Conservation (phyloP, 2,888 invertebrate species). For the Thereva unica region DNA sequence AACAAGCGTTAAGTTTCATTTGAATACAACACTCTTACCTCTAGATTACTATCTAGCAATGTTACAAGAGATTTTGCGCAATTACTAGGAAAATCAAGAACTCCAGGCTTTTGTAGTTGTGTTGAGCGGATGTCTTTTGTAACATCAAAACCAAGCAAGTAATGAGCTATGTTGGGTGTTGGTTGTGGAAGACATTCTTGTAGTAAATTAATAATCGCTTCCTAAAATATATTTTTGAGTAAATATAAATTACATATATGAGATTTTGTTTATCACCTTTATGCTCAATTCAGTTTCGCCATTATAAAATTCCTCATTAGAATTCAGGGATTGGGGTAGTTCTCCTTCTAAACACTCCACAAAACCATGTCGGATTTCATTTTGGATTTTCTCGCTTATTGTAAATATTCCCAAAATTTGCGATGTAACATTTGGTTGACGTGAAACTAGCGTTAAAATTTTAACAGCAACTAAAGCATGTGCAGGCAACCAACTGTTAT, state of each 20-base stretch:
- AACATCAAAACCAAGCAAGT: slow-evolving; percentile 84
- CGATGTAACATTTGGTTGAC: slow-evolving; percentile 67
- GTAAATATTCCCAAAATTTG: slow-evolving; percentile 76
- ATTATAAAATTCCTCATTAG: slow-evolving; percentile 79
- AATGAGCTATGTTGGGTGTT: slow-evolving; percentile 85
- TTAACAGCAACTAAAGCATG: slow-evolving; percentile 72
- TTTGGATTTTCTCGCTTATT: slow-evolving; percentile 63
- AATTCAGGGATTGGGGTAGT: slow-evolving; percentile 45
- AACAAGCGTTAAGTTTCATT: not conserved
- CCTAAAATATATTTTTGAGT: slow-evolving; percentile 62
- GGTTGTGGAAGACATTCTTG: slow-evolving; percentile 77
- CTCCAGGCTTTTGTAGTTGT: slow-evolving; percentile 78
- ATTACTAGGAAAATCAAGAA: slow-evolving; percentile 72
- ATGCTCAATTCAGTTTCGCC: slow-evolving; percentile 55
- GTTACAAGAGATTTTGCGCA: slow-evolving; percentile 78
- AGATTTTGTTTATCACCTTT: slow-evolving; percentile 43
- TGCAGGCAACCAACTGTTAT: slow-evolving; percentile 68
- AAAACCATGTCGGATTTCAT: slow-evolving; percentile 76
- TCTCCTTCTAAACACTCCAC: slow-evolving; percentile 81
- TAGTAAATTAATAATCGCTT: slow-evolving; percentile 73
- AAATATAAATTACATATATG: not conserved
- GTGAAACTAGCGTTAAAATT: slow-evolving; percentile 70
- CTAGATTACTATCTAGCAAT: slow-evolving; percentile 69
- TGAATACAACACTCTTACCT: slow-evolving; percentile 51
- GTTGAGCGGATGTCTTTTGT: slow-evolving; percentile 76